phyloP scores from a whole-genome alignment of 2,797 vertebrate species.

The Cebuella pygmaea region DNA sequence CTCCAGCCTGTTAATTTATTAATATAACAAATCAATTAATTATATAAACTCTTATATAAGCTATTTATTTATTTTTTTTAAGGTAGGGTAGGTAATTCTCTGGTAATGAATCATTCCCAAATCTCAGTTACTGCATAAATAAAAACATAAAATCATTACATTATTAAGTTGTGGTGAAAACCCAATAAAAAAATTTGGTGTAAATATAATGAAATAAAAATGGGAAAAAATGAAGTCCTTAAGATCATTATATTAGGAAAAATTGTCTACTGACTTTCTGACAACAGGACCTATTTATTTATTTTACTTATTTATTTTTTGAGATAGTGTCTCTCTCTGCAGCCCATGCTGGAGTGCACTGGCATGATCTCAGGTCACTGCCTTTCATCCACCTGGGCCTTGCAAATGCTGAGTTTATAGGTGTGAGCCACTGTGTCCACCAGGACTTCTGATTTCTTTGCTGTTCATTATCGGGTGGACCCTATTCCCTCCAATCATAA shows the following conservation, averaged over 20 bases:
- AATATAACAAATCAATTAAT: background rate
- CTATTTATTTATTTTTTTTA: background rate
- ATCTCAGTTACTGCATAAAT: background rate
- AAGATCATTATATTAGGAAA: background rate
- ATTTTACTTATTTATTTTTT: background rate
- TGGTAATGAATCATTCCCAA: background rate
- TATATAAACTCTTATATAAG: background rate
- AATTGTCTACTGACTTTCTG: background rate
- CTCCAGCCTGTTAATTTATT: background rate
- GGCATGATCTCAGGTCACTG: background rate
- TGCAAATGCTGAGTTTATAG: background rate
- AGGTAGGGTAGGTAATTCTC: background rate
- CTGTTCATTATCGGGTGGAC: background rate
- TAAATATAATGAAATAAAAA: background rate
- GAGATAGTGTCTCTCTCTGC: background rate
- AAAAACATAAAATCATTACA: background rate
- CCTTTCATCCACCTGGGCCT: background rate
- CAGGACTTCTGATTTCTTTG: background rate
- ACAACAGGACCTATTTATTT: background rate
- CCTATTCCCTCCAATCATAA: background rate
- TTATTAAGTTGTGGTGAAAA: background rate
- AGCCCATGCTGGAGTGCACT: background rate
- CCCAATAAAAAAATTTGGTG: background rate
- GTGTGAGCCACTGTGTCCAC: background rate
- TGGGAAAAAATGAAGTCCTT: background rate